Percentiles rank a stretch among this genome's conserved stretches.
phyloP scores from a whole-genome alignment of 2,113 vertebrate genomes.

The Nipponia nippon region DNA sequence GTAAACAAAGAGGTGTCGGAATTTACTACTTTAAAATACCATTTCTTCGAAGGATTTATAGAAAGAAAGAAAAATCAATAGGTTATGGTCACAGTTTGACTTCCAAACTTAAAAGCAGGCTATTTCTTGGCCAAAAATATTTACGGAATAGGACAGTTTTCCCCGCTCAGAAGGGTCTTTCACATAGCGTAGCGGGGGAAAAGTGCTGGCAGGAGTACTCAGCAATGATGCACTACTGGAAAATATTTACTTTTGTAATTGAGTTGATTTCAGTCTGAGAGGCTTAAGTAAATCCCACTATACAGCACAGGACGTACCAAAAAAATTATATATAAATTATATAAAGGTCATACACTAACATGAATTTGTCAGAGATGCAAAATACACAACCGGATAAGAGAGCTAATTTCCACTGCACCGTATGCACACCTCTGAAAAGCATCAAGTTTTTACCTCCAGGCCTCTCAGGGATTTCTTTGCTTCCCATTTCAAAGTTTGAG shows the following conservation, averaged over 20 bases:
- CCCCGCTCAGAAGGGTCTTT: not conserved
- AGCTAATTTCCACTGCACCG: not conserved
- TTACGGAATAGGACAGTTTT: not conserved
- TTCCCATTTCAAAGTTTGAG: not conserved
- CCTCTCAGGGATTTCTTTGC: not conserved
- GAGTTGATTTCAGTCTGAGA: not conserved
- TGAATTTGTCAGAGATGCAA: not conserved
- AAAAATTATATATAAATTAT: not conserved
- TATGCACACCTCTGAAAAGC: not conserved
- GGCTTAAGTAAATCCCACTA: not conserved
- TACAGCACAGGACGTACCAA: not conserved
- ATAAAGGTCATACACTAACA: not conserved
- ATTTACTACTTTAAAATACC: not conserved
- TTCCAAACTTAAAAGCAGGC: not conserved
- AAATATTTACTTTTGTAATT: not conserved
- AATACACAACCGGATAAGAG: not conserved
- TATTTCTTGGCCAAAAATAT: not conserved
- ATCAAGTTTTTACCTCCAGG: not conserved
- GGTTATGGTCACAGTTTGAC: not conserved
- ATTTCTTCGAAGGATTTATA: not conserved
- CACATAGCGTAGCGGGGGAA: rapidly evolving
- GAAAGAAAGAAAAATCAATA: not conserved
- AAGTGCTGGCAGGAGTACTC: not conserved
- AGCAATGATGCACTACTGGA: not conserved
- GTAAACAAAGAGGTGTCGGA: not conserved